phyloP scores from a whole-genome alignment of 2,888 invertebrate genomes.

The Apocheima hispidaria region DNA sequence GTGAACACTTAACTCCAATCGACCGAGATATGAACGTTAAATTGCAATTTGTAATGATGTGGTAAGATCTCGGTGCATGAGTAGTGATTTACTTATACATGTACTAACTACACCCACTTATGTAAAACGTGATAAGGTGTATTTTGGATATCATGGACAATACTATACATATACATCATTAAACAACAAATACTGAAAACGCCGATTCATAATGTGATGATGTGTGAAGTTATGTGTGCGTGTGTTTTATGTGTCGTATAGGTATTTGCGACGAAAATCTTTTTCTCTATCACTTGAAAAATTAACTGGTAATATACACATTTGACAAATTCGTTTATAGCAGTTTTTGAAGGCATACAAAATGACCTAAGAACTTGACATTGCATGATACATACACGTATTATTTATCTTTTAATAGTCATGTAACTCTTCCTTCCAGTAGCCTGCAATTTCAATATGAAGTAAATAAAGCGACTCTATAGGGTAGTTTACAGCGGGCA shows the following conservation, averaged over 20 bases:
- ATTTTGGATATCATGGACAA: too few species aligned
- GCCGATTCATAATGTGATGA: too few species aligned
- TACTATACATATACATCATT: too few species aligned
- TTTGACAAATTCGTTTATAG: neutral
- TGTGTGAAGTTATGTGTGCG: too few species aligned
- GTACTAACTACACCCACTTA: neutral
- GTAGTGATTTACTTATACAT: neutral
- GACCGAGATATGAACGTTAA: conserved; percentile 14
- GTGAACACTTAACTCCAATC: conserved; percentile 26
- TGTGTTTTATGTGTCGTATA: too few species aligned
- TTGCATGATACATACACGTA: conserved; percentile 13
- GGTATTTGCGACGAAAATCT: too few species aligned
- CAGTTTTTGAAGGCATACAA: conserved; percentile 8
- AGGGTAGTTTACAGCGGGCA: conserved; percentile 53
- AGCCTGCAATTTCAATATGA: conserved; percentile 36
- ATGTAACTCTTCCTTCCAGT: conserved; percentile 26
- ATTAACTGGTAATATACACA: too few species aligned
- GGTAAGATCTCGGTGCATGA: neutral
- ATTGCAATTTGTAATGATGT: conserved; percentile 10
- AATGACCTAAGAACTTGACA: conserved; percentile 12
- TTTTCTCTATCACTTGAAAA: too few species aligned
- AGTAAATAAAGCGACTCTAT: conserved; percentile 41
- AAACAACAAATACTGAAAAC: too few species aligned
- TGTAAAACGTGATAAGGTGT: neutral
- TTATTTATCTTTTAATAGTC: conserved; percentile 22